Percentiles rank a stretch among this genome's conserved stretches.
These are phyloP conservation scores for Alsophila aescularia DNA, from an alignment of 2,888 invertebrate genomes.

Conservation along the genomic window DNA sequence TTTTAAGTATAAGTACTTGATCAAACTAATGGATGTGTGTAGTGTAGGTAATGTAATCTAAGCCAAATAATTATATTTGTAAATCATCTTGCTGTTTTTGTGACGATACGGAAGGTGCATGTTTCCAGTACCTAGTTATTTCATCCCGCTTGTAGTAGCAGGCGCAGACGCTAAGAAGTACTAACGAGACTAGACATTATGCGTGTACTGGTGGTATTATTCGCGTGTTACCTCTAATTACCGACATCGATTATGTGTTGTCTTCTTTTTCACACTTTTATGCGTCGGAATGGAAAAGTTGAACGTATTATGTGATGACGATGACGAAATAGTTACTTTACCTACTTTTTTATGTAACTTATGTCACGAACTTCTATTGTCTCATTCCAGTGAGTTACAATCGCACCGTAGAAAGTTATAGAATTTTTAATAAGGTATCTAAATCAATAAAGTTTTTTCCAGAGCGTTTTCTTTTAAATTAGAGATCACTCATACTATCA, in stretches of 20 bases:
- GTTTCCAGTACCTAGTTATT: constrained; percentile 9
- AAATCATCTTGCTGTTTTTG: neutral
- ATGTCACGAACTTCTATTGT: constrained; percentile 46
- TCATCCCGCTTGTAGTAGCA: neutral
- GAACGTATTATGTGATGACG: constrained; percentile 67
- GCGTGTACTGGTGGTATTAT: constrained; percentile 29
- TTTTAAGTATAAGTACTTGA: neutral
- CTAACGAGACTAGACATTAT: constrained; percentile 17
- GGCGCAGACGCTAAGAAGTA: neutral
- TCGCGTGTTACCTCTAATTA: constrained; percentile 69
- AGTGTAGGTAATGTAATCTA: neutral
- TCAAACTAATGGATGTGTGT: neutral
- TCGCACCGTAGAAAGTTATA: too few relatives aligned
- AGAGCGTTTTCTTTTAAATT: too few relatives aligned
- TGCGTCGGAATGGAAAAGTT: constrained; percentile 75
- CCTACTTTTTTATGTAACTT: constrained; percentile 51
- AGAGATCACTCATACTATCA: too few relatives aligned
- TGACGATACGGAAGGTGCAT: neutral
- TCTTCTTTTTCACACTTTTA: constrained; percentile 67
- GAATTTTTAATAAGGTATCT: too few relatives aligned
- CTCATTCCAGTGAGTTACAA: neutral
- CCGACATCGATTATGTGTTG: constrained; percentile 66
- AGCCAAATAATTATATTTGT: neutral
- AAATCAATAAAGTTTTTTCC: too few relatives aligned
- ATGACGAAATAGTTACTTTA: constrained; percentile 59